These are phyloP conservation scores for Ramazzottius varieornatus DNA, from an alignment of 2,888 invertebrate genomes.

Conservation along the genomic window DNA sequence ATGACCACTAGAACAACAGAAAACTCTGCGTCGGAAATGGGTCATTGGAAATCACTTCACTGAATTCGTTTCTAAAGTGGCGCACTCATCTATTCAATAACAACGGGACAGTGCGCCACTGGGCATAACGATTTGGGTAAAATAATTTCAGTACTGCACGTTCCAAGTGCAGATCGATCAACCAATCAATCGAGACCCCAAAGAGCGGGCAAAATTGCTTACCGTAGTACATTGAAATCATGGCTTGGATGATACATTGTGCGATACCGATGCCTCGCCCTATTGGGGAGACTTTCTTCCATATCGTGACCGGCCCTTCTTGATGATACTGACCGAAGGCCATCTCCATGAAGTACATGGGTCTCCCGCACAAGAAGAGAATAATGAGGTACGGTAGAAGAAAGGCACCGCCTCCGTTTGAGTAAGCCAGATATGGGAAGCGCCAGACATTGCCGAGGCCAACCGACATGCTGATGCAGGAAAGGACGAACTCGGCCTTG, in stretches of 20 bases:
- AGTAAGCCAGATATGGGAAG: neutral
- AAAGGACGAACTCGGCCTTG: neutral
- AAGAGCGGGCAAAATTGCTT: no score
- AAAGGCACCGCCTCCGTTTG: neutral
- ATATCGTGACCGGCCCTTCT: constrained; percentile 1
- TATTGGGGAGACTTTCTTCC: neutral
- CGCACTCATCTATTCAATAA: no score
- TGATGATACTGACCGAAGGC: constrained; percentile 2
- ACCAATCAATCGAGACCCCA: no score
- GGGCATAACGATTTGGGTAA: no score
- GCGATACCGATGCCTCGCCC: neutral
- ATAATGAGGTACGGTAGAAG: neutral
- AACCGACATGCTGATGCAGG: neutral
- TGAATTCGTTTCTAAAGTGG: no score
- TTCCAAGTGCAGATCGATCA: no score
- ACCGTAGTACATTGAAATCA: neutral
- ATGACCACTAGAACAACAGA: neutral
- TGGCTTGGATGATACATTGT: neutral
- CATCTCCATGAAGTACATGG: neutral
- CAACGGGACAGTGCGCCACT: no score
- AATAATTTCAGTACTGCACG: no score
- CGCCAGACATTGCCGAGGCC: neutral
- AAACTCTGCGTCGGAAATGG: no score
- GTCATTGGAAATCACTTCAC: no score
- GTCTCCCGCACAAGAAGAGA: neutral